A percentile compares a stretch with the other conserved stretches of the same genome.
phyloP scores from a whole-genome alignment of 2,113 vertebrate genomes.

The rabbit (Oryctolagus cuniculus) region DNA sequence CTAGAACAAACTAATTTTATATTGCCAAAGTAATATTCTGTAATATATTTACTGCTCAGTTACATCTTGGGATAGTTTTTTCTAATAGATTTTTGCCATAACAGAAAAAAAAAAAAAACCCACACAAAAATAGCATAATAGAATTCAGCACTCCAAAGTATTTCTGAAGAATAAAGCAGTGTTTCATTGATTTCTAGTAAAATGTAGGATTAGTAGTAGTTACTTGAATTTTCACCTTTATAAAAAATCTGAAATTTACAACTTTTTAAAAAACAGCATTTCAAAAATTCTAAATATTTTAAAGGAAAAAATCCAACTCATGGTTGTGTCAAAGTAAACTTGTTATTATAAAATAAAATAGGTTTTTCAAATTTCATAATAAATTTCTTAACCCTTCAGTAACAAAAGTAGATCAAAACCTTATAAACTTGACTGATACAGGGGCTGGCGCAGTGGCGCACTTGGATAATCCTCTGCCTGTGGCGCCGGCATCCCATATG shows the following conservation, averaged over 20 bases:
- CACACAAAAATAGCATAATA: not conserved
- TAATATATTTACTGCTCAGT: not conserved
- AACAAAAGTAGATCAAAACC: not conserved
- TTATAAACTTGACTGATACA: not conserved
- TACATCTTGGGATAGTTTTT: not conserved
- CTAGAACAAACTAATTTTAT: not conserved
- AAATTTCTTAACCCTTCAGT: not conserved
- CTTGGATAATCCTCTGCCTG: no score
- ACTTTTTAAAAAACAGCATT: slow-evolving; percentile 5
- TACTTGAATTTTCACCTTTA: not conserved
- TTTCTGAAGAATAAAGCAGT: not conserved
- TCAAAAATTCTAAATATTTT: not conserved
- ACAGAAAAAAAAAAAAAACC: not conserved
- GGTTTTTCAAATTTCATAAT: not conserved
- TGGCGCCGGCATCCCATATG: no score
- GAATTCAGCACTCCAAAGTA: slow-evolving; percentile 11
- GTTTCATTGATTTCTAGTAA: not conserved
- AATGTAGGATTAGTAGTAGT: not conserved
- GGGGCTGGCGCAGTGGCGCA: no score
- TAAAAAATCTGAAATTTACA: not conserved
- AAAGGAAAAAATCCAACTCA: not conserved
- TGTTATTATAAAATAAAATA: not conserved
- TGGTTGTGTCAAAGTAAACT: not conserved
- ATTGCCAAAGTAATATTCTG: not conserved
- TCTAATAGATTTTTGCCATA: not conserved